Evolutionary conservation across 2,113 vertebrate genomes (phyloP).

Genomic region (Romanogobio albipinnatus): DNA sequence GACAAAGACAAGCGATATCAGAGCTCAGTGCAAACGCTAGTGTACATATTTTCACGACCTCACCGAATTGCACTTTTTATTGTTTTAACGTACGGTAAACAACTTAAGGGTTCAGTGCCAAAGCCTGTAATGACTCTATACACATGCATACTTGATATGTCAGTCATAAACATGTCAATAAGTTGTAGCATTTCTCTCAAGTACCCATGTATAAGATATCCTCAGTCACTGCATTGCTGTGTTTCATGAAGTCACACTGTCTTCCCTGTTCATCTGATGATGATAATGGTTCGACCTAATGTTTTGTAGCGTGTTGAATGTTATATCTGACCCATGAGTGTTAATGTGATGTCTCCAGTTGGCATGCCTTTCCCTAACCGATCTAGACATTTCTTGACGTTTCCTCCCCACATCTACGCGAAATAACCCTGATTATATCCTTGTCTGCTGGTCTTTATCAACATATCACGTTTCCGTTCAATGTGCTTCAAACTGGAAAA

Average conservation of each 20-base stretch:
- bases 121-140: conserved; percentile 61
- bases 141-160: conserved; percentile 54
- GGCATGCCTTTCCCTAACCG: conserved; percentile 47
- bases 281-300: conserved; percentile 30
- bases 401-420: conserved; percentile 24
- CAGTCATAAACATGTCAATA: conserved; percentile 45
- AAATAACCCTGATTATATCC: conserved; percentile 22
- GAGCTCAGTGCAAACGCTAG: conserved; percentile 37
- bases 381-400: conserved; percentile 35
- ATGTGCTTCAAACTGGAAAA: conserved; percentile 24
- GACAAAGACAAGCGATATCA: conserved; percentile 1
- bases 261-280: conserved; percentile 9
- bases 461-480: neutral
- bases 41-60: conserved; percentile 43
- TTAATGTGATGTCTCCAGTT: conserved; percentile 50
- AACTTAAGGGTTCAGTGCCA: conserved; percentile 63
- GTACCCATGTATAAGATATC: conserved; percentile 45
- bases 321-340: conserved; percentile 41
- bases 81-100: conserved; percentile 32
- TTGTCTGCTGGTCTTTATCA: neutral
- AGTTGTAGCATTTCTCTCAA: conserved; percentile 63
- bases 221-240: conserved; percentile 49
- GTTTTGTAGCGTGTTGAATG: conserved; percentile 47
- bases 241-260: conserved; percentile 47
- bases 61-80: conserved; percentile 58